A percentile compares a stretch with the other conserved stretches of the same genome.
These are phyloP conservation scores for Drosophila pullipes DNA, from an alignment of 2,888 invertebrate species.

Conservation along the genomic window DNA sequence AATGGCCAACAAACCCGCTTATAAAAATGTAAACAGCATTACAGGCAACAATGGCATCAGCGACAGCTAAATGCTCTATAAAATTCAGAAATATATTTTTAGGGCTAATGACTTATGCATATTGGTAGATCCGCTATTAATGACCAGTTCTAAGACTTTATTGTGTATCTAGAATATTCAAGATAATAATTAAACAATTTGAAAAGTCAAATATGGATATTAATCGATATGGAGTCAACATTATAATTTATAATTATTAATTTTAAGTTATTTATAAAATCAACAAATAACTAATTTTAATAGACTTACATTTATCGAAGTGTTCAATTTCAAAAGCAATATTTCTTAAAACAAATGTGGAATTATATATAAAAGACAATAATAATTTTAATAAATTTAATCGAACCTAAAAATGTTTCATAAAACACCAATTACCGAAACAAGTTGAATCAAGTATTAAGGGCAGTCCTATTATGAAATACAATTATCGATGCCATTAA, in stretches of 20 bases:
- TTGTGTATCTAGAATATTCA: background rate
- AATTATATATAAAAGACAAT: background rate
- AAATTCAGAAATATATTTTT: background rate
- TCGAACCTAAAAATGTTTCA: background rate
- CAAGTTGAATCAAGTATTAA: background rate
- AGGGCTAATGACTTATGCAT: background rate
- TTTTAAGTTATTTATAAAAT: background rate
- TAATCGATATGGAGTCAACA: background rate
- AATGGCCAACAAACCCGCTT: constrained; percentile 38
- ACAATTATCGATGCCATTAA: background rate
- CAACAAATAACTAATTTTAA: background rate
- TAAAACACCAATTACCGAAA: background rate
- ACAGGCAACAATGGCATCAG: too few species aligned
- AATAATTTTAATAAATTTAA: background rate
- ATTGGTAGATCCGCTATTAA: background rate
- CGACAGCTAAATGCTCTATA: constrained; percentile 19
- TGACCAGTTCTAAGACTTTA: background rate
- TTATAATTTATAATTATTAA: background rate
- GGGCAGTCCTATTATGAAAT: background rate
- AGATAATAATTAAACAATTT: background rate
- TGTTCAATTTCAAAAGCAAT: background rate
- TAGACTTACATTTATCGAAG: background rate
- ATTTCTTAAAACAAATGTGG: background rate
- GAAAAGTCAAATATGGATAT: background rate
- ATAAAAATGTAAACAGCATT: constrained; percentile 42